These are phyloP conservation scores for Cephus cinctus DNA, from an alignment of 1,140 invertebrate genomes.

Conservation along the genomic window DNA sequence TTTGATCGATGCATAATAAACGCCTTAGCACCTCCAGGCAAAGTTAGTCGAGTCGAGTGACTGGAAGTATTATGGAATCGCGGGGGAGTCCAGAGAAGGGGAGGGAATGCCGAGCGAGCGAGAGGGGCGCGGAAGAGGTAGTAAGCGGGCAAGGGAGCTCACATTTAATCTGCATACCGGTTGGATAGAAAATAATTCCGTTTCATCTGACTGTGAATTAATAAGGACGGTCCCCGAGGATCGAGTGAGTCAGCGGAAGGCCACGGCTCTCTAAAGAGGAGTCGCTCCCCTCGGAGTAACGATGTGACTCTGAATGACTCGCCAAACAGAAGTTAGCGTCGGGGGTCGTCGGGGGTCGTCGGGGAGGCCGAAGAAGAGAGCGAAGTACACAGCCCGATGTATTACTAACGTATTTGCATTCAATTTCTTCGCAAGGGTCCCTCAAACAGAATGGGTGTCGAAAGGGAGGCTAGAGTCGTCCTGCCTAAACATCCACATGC, in stretches of 20 bases:
- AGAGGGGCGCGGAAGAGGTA: too few relatives aligned
- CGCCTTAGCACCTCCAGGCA: too few relatives aligned
- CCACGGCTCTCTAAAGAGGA: not conserved
- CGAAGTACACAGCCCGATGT: not conserved
- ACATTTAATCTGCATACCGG: too few relatives aligned
- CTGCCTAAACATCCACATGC: too few relatives aligned
- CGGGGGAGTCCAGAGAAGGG: too few relatives aligned
- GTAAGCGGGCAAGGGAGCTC: too few relatives aligned
- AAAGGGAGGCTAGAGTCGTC: too few relatives aligned
- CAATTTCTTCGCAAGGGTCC: conserved; percentile 4
- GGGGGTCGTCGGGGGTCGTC: too few relatives aligned
- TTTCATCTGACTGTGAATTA: conserved; percentile 31
- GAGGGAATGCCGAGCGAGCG: too few relatives aligned
- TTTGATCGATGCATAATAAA: too few relatives aligned
- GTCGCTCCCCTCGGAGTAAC: conserved; percentile 2
- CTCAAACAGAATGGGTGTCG: conserved; percentile 1
- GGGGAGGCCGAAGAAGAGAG: conserved; percentile 13
- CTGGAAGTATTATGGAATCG: too few relatives aligned
- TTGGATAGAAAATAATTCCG: conserved; percentile 28
- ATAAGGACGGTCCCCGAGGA: conserved; percentile 25
- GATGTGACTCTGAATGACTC: conserved; percentile 10
- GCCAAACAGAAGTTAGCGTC: conserved; percentile 4
- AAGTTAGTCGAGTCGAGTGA: too few relatives aligned
- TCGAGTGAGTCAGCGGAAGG: conserved; percentile 2
- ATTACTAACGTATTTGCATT: conserved; percentile 9